Base-by-base conservation (phyloP, 2,113 vertebrate genomes). In the Elaphurus davidianus region DNA sequence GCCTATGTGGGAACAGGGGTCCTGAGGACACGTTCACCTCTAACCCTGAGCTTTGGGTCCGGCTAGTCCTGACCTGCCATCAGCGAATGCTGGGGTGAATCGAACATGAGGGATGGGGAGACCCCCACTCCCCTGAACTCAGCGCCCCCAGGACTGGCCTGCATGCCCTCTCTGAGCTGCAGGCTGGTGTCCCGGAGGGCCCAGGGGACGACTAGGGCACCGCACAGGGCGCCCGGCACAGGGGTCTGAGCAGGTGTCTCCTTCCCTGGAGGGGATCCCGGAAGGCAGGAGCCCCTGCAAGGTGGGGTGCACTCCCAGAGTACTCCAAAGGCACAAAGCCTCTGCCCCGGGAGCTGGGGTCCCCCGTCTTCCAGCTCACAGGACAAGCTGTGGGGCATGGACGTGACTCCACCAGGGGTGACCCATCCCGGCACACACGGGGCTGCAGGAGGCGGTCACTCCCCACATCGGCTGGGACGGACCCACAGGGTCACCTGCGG, bases 1-100 rank as follows among this genome's bases (percentile, higher is more conserved):
- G 99, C 99, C 99, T 99, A 76, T 13, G 87, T 79, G 0, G 96
- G 79, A 97, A 52, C 2, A 23, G 76, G 23, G 36, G n/a, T n/a
- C n/a, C 79, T 19, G 27, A 64, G 62, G 36, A 45, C 21, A 8
- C 2, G 12, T 30, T 19, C 50, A 19, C 47, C 28, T 2, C 23
- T 23, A 30, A 14, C 45, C 23, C 3, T 5, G n/a, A 71, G 33
- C 6, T 23, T 11, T 19, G 3, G 0, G 50, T 17, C 33, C 17
- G 3, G 36, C 52, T 4, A 5, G 16, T 1, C 9, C 55, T 5
- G 27, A 40, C 52, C 52, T 33, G 74, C 52, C 0, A 0, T 23
- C 17, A 25, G 57, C 6, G 12, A 19, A 11, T 30, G 6, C 36
- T 25, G 23, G 7, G 50, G 21, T 27, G 52, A 36, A 8, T 4